Percentiles rank a stretch among this genome's conserved stretches.
phyloP scores from a whole-genome alignment of 1,140 invertebrate species.

The Gerris buenoi region DNA sequence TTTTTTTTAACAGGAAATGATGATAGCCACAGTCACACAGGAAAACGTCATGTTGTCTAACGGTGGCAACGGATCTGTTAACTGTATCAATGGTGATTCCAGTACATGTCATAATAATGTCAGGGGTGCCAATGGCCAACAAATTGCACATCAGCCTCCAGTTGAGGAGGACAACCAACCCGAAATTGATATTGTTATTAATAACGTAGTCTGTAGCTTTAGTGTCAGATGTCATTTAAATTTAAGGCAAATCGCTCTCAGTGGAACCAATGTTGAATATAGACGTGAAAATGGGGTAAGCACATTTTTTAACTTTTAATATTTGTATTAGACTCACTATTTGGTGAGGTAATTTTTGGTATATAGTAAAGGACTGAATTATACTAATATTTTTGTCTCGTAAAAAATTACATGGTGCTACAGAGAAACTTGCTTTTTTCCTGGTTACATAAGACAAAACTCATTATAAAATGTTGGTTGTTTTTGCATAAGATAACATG shows the following conservation, averaged over 20 bases:
- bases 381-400: no score
- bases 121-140: background rate
- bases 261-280: slow-evolving; percentile 88
- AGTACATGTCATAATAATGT: background rate
- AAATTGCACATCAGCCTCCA: background rate
- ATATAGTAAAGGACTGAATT: no score
- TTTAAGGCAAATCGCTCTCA: slow-evolving; percentile 81
- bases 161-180: slow-evolving; percentile 15
- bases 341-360: no score
- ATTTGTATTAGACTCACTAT: no score
- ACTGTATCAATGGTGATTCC: background rate
- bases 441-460: no score
- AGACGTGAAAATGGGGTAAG: slow-evolving; percentile 78
- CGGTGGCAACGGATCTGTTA: background rate
- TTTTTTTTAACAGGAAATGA: background rate
- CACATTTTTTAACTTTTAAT: no score
- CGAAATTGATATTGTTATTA: slow-evolving; percentile 84
- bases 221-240: slow-evolving; percentile 94
- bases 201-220: slow-evolving; percentile 97
- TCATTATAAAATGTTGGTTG: no score
- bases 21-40: background rate
- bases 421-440: no score
- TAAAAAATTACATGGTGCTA: no score
- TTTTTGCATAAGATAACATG: no score
- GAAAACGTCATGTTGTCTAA: background rate